Evolutionary conservation across 2,797 vertebrate genomes (phyloP).

Genomic region (Scomberomorus guttatus): DNA sequence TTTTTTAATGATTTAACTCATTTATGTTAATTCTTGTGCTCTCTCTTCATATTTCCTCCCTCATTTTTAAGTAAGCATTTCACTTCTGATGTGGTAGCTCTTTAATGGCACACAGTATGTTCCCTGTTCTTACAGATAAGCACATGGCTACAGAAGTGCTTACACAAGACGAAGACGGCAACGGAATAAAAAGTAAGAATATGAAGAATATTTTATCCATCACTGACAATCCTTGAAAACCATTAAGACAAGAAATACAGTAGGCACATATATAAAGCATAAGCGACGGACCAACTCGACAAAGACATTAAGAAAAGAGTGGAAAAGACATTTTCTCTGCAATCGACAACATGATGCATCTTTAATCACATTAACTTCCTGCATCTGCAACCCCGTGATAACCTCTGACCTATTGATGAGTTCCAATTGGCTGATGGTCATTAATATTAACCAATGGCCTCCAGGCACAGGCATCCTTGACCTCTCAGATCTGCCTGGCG

Average conservation of each 20-base stretch:
- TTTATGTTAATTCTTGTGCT: neutral
- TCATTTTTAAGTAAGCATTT: neutral
- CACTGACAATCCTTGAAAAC: slow-evolving; percentile 14
- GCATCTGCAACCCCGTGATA: slow-evolving; percentile 82
- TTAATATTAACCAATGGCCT: slow-evolving; percentile 85
- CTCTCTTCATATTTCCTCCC: neutral
- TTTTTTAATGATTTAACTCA: too few species aligned
- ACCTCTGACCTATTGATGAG: slow-evolving; percentile 85
- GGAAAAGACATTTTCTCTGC: slow-evolving; percentile 59
- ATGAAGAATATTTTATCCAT: neutral
- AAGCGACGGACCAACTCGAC: slow-evolving; percentile 4
- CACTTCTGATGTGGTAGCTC: neutral
- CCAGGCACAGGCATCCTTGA: slow-evolving; percentile 79
- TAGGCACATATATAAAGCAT: slow-evolving; percentile 7
- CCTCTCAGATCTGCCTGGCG: slow-evolving; percentile 72
- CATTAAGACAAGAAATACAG: slow-evolving; percentile 1
- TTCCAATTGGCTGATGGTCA: slow-evolving; percentile 71
- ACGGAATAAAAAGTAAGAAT: neutral
- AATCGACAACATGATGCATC: slow-evolving; percentile 77
- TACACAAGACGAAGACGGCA: slow-evolving; percentile 1
- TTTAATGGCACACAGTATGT: too few species aligned
- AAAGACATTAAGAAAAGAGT: slow-evolving; percentile 42
- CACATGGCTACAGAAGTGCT: neutral
- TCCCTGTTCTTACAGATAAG: neutral
- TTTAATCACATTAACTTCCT: slow-evolving; percentile 84